Base-by-base conservation (phyloP, 2,888 invertebrate genomes). In the Metallyticus violacea region DNA sequence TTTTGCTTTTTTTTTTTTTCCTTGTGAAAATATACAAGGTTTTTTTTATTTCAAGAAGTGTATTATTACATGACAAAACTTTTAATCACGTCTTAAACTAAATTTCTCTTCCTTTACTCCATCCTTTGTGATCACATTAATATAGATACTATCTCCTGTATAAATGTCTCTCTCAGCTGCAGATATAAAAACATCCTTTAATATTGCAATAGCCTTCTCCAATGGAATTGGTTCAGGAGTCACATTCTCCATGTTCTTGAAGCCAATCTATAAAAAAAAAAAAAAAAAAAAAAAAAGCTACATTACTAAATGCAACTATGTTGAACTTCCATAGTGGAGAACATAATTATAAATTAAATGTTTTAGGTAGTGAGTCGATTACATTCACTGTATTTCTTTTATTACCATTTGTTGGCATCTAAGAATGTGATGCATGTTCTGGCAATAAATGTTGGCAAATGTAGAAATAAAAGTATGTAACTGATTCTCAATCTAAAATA, bases 151-250 rank as follows among this genome's bases (percentile, higher is more conserved):
- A 93, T 99, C 99, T 83, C 99, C 99, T 87, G 99, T 99, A 90
- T 98, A 97, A 90, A 99, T 99, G 91, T 99, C 99, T 90, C 99
- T 95, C 91, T 99, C 99, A 1, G 99, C 97, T 4, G 99, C 99
- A 86, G 99, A 98, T 89, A 98, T 98, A 91, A 99, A 99, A 0
- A 97, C 97, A 93, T 99, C 99, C 90, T 98, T 98, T 79, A 99
- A 93, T 62, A 99, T 93, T 6, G 95, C 93, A 15, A 98, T 91
- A 0, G 99, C 99, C 90, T 96, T 96, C 86, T 98, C 98, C 90
- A 95, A 92, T 0, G 96, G 93, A 22, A 99, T 91, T 0, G 95
- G 94, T 1, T 93, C 93, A 80, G 93, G 92, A 1, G 92, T 93
- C 0, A 94, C 94, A 91, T 95, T 95, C 90, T 96, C 95, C 94